Evolutionary conservation across 2,888 invertebrate genomes (phyloP), one percentile per base, ranked within the genome.

Genomic region (Seira sanloemensis): DNA sequence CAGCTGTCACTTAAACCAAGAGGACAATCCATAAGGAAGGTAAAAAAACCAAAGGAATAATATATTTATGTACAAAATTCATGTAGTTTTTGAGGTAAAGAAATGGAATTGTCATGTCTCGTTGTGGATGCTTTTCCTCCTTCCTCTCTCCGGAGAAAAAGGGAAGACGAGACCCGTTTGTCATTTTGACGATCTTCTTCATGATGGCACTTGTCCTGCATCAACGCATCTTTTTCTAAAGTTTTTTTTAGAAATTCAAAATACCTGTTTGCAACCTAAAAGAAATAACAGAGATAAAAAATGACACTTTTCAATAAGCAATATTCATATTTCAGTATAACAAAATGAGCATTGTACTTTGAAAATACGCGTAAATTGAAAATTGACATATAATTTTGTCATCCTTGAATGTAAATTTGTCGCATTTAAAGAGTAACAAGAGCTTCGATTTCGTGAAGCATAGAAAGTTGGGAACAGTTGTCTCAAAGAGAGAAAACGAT

Each of bases 1-100:
- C 58, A 58, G 67, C 75, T 76, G 75, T 75, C 81, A 69, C 71
- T 81, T 81, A 75, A 62, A 58, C 18, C 58, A n/a, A n/a, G 58
- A 58, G 58, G 58, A 58, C 58, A 58, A 58, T 58, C 58, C 58
- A 58, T 58, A 58, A 58, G 58, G 58, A 58, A n/a, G 5, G 58
- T 12, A 18, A 18, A 12, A 58, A 4, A 58, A 9, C 58, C 58
- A n/a, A n/a, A n/a, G n/a, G 18, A 58, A 58, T 16, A 58, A n/a
- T 58, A 58, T 58, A 58, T 58, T 58, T 58, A 58, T 58, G 9
- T 18, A 58, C 58, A 9, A 58, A 58, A 58, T 58, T 58, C 58
- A 58, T 58, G 58, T 58, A n/a, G 7, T 58, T 58, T 58, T 58
- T 18, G 58, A 46, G 24, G 68, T 54, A 37, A 24, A 78, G 58